Evolutionary conservation across 2,888 invertebrate genomes (phyloP).

Genomic region (Caenorhabditis sinica): DNA sequence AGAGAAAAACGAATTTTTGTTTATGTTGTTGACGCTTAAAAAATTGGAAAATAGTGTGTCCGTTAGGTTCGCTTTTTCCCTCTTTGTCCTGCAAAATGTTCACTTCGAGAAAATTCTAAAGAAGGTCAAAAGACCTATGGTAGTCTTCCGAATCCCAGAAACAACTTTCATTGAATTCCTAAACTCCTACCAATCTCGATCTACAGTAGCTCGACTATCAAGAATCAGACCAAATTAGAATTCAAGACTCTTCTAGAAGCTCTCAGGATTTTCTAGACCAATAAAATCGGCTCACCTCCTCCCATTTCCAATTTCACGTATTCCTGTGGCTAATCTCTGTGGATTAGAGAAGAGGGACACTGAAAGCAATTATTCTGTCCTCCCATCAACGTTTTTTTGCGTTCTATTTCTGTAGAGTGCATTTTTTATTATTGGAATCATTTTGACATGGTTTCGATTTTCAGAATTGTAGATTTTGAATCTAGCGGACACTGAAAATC

Average conservation of each 20-base stretch:
- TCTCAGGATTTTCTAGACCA: not conserved
- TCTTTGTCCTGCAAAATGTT: not conserved
- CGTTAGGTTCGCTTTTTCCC: not conserved
- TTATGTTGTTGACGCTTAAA: constrained; percentile 30
- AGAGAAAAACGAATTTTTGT: constrained; percentile 26
- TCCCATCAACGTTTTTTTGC: not conserved
- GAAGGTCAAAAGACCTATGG: no score
- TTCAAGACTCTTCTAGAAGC: no score
- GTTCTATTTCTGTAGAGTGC: not conserved
- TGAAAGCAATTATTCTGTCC: constrained; percentile 25
- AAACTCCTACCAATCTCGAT: no score
- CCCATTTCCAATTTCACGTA: constrained; percentile 1
- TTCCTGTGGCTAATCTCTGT: constrained; percentile 6
- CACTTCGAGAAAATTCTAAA: not conserved
- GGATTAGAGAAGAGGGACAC: constrained; percentile 11
- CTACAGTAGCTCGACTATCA: no score
- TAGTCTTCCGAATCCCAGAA: no score
- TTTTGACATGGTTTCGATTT: no score
- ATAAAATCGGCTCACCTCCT: not conserved
- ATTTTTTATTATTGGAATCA: constrained; percentile 1
- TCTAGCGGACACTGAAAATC: no score
- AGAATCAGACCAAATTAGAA: no score
- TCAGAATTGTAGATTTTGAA: no score
- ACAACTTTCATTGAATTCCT: no score
- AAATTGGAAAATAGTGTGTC: not conserved